phyloP scores from a whole-genome alignment of 2,113 vertebrate genomes.

The Amblyornis subalaris region DNA sequence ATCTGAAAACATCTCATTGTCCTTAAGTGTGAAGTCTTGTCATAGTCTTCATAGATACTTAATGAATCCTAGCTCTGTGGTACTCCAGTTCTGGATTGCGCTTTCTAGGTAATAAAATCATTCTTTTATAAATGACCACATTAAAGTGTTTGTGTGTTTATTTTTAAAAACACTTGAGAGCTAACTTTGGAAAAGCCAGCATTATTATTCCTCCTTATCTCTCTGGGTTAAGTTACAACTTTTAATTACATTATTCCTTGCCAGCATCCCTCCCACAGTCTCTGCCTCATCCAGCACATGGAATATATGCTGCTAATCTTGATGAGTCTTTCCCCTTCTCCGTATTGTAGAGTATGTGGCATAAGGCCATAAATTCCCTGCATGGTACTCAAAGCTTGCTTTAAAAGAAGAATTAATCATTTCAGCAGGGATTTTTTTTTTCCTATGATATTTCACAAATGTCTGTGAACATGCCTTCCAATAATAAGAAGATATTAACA shows the following conservation, averaged over 20 bases:
- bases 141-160: background rate
- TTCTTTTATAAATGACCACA: background rate
- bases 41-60: background rate
- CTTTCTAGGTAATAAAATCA: background rate
- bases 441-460: background rate
- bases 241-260: background rate
- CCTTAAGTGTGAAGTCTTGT: background rate
- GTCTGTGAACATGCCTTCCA: conserved; percentile 19
- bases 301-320: background rate
- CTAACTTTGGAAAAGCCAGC: background rate
- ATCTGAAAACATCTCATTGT: background rate
- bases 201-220: background rate
- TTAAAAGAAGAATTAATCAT: conserved; percentile 17
- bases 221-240: background rate
- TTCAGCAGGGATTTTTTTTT: background rate
- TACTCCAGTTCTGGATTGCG: background rate
- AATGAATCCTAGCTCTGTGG: background rate
- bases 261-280: conserved; percentile 24
- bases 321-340: background rate
- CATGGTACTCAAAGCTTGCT: background rate
- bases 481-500: background rate
- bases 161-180: background rate
- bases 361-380: background rate
- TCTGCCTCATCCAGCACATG: background rate
- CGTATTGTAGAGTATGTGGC: background rate